These are phyloP conservation scores for Temnothorax longispinosus DNA, from an alignment of 1,140 invertebrate species.

Conservation along the genomic window DNA sequence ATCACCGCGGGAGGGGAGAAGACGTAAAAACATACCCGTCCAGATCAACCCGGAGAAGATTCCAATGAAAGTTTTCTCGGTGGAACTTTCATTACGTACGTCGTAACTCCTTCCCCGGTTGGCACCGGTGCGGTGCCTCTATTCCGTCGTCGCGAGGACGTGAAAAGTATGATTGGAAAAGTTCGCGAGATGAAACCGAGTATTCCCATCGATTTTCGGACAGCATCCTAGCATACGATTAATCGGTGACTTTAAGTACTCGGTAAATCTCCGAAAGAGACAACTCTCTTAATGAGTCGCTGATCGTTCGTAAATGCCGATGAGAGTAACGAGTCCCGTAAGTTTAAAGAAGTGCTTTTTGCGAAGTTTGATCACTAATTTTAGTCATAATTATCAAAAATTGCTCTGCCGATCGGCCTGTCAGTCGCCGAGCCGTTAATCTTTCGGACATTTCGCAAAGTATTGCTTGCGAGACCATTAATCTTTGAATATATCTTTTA, in stretches of 20 bases:
- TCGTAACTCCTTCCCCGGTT: conserved; percentile 38
- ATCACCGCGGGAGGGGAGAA: conserved; percentile 8
- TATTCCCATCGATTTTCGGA: conserved; percentile 67
- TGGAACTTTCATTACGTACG: conserved; percentile 78
- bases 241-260: conserved; percentile 37
- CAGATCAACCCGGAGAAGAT: conserved; percentile 42
- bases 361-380: conserved; percentile 44
- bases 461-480: conserved; percentile 41
- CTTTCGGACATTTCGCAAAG: conserved; percentile 42
- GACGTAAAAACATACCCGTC: conserved; percentile 52
- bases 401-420: conserved; percentile 8
- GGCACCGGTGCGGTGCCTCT: not conserved
- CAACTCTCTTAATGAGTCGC: conserved; percentile 41
- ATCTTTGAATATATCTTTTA: conserved; percentile 52
- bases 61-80: conserved; percentile 58
- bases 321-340: conserved; percentile 37
- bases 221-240: conserved; percentile 65
- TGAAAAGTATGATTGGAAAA: conserved; percentile 81
- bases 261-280: conserved; percentile 30
- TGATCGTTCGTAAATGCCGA: conserved; percentile 22
- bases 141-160: conserved; percentile 49
- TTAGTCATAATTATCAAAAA: conserved; percentile 28
- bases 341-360: conserved; percentile 28
- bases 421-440: conserved; percentile 46
- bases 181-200: conserved; percentile 66